Evolutionary conservation across 2,888 invertebrate genomes (phyloP).

Genomic region (Mythimna impura): DNA sequence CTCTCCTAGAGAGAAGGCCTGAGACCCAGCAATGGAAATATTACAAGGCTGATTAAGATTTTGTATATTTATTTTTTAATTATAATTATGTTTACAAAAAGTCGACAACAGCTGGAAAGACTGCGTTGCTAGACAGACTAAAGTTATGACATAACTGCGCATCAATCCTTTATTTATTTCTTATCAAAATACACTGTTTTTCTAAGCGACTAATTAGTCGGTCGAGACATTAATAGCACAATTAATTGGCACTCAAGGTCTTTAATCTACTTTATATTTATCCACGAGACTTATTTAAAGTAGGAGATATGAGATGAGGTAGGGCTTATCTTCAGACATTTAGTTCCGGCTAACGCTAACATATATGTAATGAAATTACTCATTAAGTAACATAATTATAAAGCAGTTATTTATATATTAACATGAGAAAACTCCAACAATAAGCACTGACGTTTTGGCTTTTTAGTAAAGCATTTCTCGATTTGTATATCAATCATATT

Average conservation of each 20-base stretch:
- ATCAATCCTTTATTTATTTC: conserved; percentile 20
- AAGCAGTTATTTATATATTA: neutral
- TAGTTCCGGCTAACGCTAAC: conserved; percentile 29
- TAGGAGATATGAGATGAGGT: neutral
- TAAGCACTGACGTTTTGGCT: neutral
- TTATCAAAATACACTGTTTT: conserved; percentile 36
- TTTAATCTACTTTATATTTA: conserved; percentile 15
- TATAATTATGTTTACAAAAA: too few relatives aligned
- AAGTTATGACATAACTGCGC: neutral
- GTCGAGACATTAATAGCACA: conserved; percentile 50
- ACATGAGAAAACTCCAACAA: conserved; percentile 6
- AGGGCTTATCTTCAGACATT: conserved; percentile 25
- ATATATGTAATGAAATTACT: conserved; percentile 12
- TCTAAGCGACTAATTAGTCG: conserved; percentile 46
- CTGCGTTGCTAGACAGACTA: neutral
- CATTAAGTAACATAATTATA: conserved; percentile 1
- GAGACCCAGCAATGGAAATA: too few relatives aligned
- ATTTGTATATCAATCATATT: conserved; percentile 6
- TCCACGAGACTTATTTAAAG: conserved; percentile 31
- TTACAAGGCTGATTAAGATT: too few relatives aligned
- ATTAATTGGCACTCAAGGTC: conserved; percentile 33
- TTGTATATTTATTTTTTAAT: too few relatives aligned
- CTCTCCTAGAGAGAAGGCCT: too few relatives aligned
- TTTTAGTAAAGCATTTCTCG: neutral
- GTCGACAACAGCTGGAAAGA: neutral